Percentiles rank a stretch among this genome's conserved stretches.
These are phyloP conservation scores for Ia io DNA, from an alignment of 2,113 vertebrate genomes.

Conservation along the genomic window DNA sequence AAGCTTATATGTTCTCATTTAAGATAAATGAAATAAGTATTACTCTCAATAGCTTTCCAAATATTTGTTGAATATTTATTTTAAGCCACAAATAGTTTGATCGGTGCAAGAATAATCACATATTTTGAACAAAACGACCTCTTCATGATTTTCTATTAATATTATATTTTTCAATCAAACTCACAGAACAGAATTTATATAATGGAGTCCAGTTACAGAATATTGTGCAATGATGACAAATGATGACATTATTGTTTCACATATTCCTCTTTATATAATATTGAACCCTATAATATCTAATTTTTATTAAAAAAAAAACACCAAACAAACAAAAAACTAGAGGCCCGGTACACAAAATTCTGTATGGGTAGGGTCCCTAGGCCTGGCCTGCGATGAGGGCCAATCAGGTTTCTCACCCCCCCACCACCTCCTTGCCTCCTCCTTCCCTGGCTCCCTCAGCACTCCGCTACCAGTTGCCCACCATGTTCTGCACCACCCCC, in stretches of 20 bases:
- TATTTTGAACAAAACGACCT: background rate
- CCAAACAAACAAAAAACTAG: too few species aligned
- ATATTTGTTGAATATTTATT: background rate
- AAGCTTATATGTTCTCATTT: background rate
- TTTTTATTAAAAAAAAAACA: background rate
- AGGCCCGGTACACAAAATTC: too few species aligned
- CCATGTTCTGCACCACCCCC: too few species aligned
- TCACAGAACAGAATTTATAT: background rate
- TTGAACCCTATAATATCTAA: background rate
- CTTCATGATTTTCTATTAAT: background rate
- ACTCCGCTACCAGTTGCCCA: too few species aligned
- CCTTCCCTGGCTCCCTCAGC: too few species aligned
- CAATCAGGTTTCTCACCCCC: too few species aligned
- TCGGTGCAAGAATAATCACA: background rate
- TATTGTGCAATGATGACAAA: background rate
- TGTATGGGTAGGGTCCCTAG: too few species aligned
- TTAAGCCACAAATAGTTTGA: background rate
- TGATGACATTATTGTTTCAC: background rate
- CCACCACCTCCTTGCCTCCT: too few species aligned
- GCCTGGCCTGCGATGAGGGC: too few species aligned
- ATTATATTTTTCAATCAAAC: background rate
- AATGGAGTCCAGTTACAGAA: background rate
- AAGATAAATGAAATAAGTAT: background rate
- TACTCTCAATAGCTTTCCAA: background rate
- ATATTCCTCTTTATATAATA: background rate